Evolutionary conservation across 2,888 invertebrate genomes (phyloP).

Genomic region (Monochamus alternatus): DNA sequence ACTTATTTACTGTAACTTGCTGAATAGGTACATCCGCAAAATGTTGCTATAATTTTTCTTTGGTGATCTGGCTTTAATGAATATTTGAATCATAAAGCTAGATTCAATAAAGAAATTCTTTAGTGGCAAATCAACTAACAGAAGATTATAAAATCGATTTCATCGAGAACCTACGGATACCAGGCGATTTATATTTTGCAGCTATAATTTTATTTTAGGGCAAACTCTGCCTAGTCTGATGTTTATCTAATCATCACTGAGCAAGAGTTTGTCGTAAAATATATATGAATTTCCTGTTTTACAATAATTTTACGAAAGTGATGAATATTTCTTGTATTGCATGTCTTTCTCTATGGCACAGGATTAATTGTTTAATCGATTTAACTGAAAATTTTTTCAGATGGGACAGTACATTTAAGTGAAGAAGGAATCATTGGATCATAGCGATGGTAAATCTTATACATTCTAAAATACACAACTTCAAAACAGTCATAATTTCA

Average conservation of each 20-base stretch:
- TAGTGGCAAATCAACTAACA: conserved; percentile 43
- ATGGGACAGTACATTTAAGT: no score
- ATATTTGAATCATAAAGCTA: conserved; percentile 70
- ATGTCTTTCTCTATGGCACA: no score
- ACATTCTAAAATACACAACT: no score
- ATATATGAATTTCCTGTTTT: no score
- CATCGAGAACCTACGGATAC: conserved; percentile 69
- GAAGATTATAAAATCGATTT: background rate
- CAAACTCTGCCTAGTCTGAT: conserved; percentile 47
- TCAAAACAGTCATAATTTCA: no score
- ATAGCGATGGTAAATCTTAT: no score
- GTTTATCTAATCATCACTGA: conserved; percentile 52
- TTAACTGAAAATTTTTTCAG: no score
- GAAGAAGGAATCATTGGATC: no score
- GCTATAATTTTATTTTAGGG: conserved; percentile 62
- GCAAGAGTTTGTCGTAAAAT: conserved; percentile 51
- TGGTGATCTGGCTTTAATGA: conserved; percentile 74
- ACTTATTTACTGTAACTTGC: background rate
- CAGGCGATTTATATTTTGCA: conserved; percentile 69
- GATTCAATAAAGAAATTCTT: conserved; percentile 64
- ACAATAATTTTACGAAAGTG: no score
- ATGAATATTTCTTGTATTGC: no score
- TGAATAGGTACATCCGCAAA: background rate
- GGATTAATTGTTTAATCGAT: no score
- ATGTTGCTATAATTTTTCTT: conserved; percentile 68